Evolutionary conservation across 2,113 vertebrate species (phyloP), one percentile per base, ranked within the genome.

Genomic region (Semnornis frantzii): DNA sequence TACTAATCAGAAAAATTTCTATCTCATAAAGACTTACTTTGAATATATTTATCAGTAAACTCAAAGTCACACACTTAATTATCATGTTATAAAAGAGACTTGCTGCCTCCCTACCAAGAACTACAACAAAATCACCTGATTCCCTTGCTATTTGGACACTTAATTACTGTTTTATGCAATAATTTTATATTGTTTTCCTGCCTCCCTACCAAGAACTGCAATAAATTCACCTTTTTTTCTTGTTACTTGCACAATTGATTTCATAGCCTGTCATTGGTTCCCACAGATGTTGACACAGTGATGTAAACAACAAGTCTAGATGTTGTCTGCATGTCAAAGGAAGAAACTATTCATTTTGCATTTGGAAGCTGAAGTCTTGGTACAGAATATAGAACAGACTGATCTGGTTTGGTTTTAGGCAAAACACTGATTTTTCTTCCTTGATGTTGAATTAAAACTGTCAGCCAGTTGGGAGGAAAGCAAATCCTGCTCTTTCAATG

Each of bases 351-450:
- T 54, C 6, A 44, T 42, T 86, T 62, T 59, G 50, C 13, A 50
- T 87, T 80, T 87, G 58, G 74, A 69, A 90, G 58, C 31, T 58
- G 10, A 74, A 88, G 21, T 59, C 77, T 87, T 1, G 1, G 15
- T 63, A 64, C 50, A 54, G 68, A 84, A 88, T 34, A 75, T 0
- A 88, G 39, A 92, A 83, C 52, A 91, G 57, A 90, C 75, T 52
- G 39, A 14, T 70, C 60, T 81, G 62, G n/a, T 78, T 87, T 87
- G 59, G 59, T 86, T 92, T 89, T 59, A 90, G 81, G 86, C 86
- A 89, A 97, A 94, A 95, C 31, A 83, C n/a, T 69, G 8, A 18
- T 71, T 95, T 92, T 83, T 90, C 59, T 20, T 78, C 52, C 50
- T 81, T 90, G 70, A 82, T 70, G 65, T 42, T 90, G 82, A 92